These are phyloP conservation scores for Pandemis heparana DNA, from an alignment of 2,888 invertebrate species.

Conservation along the genomic window DNA sequence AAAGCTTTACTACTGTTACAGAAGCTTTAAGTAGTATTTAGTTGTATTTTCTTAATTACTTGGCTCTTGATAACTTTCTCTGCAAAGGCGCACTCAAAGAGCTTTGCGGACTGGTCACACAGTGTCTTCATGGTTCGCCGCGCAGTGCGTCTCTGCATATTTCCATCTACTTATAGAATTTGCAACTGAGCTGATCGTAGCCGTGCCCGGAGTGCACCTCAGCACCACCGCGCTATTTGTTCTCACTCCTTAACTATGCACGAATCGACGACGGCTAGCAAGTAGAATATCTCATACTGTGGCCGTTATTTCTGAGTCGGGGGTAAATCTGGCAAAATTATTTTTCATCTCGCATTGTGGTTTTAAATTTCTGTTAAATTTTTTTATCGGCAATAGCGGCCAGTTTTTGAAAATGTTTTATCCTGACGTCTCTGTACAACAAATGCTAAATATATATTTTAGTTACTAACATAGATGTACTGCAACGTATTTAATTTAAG, in stretches of 20 bases:
- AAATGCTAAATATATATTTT: background rate
- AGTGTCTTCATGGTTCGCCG: conserved; percentile 1
- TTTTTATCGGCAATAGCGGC: conserved; percentile 78
- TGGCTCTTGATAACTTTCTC: conserved; percentile 44
- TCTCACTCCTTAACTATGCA: conserved; percentile 68
- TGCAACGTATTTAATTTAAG: background rate
- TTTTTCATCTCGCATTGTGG: conserved; percentile 58
- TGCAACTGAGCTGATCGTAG: conserved; percentile 33
- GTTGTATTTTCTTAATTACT: conserved; percentile 22
- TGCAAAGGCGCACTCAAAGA: conserved; percentile 50
- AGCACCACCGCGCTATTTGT: conserved; percentile 60
- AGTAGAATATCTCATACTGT: conserved; percentile 67
- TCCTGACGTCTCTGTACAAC: background rate
- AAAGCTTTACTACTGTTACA: conserved; percentile 36
- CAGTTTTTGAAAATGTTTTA: conserved; percentile 44
- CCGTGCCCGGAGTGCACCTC: conserved; percentile 69
- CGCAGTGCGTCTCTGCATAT: conserved; percentile 47
- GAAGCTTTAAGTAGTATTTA: conserved; percentile 22
- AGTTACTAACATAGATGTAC: background rate
- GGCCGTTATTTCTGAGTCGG: conserved; percentile 80
- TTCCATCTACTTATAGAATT: conserved; percentile 31
- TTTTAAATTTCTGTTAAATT: conserved; percentile 52
- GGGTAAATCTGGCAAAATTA: conserved; percentile 84
- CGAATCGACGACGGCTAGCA: conserved; percentile 74
- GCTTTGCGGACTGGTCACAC: conserved; percentile 19